Evolutionary conservation across 2,113 vertebrate species (phyloP), one percentile per base, ranked within the genome.

Genomic region (Myrmecobius fasciatus): DNA sequence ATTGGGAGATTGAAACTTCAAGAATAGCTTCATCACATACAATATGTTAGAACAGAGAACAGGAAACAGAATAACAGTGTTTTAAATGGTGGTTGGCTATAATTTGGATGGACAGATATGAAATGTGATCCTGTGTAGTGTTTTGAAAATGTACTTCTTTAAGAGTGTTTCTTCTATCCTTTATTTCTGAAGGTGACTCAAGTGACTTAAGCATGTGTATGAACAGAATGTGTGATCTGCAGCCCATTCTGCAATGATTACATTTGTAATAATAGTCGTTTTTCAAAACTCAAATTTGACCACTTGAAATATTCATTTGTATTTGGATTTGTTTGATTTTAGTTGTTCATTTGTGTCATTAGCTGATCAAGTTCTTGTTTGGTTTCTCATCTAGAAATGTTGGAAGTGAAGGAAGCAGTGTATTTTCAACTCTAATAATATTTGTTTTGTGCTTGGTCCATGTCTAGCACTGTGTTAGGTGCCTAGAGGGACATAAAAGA

Each of bases 131-230:
- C 91, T 94, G 92, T 53, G 36, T 53, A 48, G 17, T 93, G 48
- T 83, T 95, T 96, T 92, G 91, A 92, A 96, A 96, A 96, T 91
- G 92, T 92, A 89, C 93, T 90, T 96, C 93, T 95, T 96, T 95
- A 56, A 89, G 49, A 92, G 94, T 93, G 1, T 90, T 20, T 90
- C 89, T 93, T 94, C 95, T 96, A 93, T 91, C 93, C 94, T 97
- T 97, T 90, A 25, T 93, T 83, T 89, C 60, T 91, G 92, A 94
- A 92, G 95, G 36, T 93, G 95, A 96, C 51, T 46, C 28, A 49
- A 49, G 10, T 49, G 89, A 90, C 36, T 93, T 43, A 75, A 90
- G 92, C 47, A 54, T 89, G 28, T 75, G 22, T 92, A 93, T 91
- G 49, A 96, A 93, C 94, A 96, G 60, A 92, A 95, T 93, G 53